A percentile compares a stretch with the other conserved stretches of the same genome.
phyloP scores from a whole-genome alignment of 2,797 vertebrate species.

The Pogoniulus pusillus region DNA sequence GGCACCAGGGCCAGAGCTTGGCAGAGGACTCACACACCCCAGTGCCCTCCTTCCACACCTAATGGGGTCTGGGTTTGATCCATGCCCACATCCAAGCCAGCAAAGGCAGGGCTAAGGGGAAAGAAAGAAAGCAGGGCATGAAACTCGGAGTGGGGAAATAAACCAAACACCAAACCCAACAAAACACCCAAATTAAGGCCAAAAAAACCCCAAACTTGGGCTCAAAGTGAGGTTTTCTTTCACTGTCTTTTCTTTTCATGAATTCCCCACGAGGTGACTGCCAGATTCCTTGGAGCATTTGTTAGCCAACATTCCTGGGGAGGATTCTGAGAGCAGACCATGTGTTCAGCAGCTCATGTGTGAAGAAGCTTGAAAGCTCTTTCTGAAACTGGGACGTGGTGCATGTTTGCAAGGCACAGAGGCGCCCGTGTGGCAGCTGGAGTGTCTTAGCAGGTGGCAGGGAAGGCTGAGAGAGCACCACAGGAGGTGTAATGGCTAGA shows the following conservation, averaged over 20 bases:
- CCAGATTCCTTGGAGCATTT: slow-evolving; percentile 29
- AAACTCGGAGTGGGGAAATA: neutral
- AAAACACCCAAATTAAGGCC: too few species aligned
- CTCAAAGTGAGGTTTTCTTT: slow-evolving; percentile 5
- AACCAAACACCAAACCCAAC: neutral
- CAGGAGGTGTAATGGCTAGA: neutral
- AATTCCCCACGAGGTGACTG: neutral
- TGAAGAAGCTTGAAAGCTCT: slow-evolving; percentile 44
- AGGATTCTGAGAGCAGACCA: slow-evolving; percentile 57
- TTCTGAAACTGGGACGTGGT: neutral
- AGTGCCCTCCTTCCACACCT: neutral
- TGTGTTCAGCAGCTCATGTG: slow-evolving; percentile 52
- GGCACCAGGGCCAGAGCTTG: neutral
- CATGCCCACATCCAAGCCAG: neutral
- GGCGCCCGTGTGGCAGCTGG: slow-evolving; percentile 9
- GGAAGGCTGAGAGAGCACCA: neutral
- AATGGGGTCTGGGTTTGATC: neutral
- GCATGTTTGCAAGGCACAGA: neutral
- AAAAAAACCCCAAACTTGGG: neutral
- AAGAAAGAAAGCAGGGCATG: neutral
- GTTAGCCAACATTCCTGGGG: slow-evolving; percentile 52
- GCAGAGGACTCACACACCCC: rapidly evolving
- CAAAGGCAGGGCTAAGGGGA: neutral
- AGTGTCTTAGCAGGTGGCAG: slow-evolving; percentile 12
- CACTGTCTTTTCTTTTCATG: slow-evolving; percentile 33